Evolutionary conservation across 2,888 invertebrate genomes (phyloP), one percentile per base, ranked within the genome.

Genomic region (Ormia ochracea): DNA sequence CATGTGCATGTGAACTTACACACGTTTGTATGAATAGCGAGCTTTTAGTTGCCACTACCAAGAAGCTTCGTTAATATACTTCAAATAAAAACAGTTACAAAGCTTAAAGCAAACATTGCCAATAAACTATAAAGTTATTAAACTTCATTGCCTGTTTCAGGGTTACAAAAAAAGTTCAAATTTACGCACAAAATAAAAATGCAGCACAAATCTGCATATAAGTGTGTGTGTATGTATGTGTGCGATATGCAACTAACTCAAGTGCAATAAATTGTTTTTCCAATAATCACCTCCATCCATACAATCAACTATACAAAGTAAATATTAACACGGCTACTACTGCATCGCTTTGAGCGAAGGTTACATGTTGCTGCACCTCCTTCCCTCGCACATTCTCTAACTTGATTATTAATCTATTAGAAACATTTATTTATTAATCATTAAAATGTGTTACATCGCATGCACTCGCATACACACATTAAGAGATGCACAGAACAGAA

Each of bases 141-240:
- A 78, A 78, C 73, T 63, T 70, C 38, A 75, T 38, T 54, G 48
- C 23, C 41, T 59, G 58, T 66, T 77, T 77, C 76, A 79, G 36
- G 66, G 75, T 52, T 59, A 63, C 36, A 48, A 54, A 28, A n/a
- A 33, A 26, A 70, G 23, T 59, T 33, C 48, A 36, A 63, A 54
- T 31, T 56, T 36, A 58, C 38, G 43, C 43, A 43, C n/a, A 21
- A 43, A 45, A 14, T 12, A 4, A 43, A 5, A 23, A 4, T 4
- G 6, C 7, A 14, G 23, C 1, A 12, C 7, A 43, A 38, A 38
- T 23, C 28, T 50, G 48, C 17, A 21, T 36, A 23, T 4, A 23
- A 21, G 50, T 28, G 17, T 52, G 36, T 12, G 1, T 19, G 21
- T 33, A 3, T 33, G 9, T 6, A n/a, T 1, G 19, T 17, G 41